A percentile compares a stretch with the other conserved stretches of the same genome.
Conservation (phyloP, 2,888 invertebrate species). For the Sthenelais limicola region DNA sequence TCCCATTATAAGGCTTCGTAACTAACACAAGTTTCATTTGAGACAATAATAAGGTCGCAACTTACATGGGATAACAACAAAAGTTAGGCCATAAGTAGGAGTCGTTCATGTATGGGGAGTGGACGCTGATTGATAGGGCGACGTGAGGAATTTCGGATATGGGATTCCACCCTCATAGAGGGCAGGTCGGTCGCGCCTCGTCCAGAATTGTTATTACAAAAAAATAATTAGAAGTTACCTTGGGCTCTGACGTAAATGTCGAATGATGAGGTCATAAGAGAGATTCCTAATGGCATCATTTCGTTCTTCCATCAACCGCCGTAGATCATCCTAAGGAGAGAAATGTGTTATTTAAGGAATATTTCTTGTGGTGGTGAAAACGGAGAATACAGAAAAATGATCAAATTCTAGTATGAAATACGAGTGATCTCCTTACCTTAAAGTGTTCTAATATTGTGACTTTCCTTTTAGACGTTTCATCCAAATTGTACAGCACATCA, state of each 20-base stretch:
- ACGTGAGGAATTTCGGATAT: no score
- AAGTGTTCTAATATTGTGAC: constrained; percentile 80
- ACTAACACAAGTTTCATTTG: no score
- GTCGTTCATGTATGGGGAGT: no score
- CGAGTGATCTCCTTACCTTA: constrained; percentile 69
- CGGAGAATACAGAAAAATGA: neutral
- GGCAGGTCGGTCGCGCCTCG: no score
- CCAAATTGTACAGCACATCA: constrained; percentile 81
- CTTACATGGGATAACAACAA: no score
- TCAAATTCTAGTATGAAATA: neutral
- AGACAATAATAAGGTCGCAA: no score
- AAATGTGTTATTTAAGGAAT: constrained; percentile 42
- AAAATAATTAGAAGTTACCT: constrained; percentile 65
- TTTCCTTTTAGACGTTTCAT: constrained; percentile 80
- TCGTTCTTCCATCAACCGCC: constrained; percentile 77
- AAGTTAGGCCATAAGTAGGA: no score
- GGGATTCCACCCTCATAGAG: no score
- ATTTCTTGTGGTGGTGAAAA: neutral
- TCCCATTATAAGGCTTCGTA: no score
- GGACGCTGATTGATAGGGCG: no score
- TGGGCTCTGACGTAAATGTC: constrained; percentile 81
- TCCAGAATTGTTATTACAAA: no score
- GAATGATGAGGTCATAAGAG: constrained; percentile 82
- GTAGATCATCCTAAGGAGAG: constrained; percentile 76
- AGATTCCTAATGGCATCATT: constrained; percentile 79